phyloP scores from a whole-genome alignment of 2,113 vertebrate species.

The Dascyllus trimaculatus region DNA sequence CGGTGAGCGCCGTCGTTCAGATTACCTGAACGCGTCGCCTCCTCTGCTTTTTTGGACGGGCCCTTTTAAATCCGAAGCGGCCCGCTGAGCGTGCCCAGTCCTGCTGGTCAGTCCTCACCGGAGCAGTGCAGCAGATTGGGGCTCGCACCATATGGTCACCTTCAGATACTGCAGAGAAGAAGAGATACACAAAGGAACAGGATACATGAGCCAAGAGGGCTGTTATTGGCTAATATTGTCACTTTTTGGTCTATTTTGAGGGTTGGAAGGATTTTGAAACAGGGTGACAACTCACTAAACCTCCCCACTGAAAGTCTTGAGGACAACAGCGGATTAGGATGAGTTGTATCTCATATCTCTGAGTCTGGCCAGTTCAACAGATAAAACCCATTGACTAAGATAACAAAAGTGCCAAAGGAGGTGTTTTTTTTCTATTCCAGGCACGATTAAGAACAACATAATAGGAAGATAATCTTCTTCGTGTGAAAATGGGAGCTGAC shows the following conservation, averaged over 20 bases:
- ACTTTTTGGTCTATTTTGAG: slow-evolving; percentile 10
- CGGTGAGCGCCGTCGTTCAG: slow-evolving; percentile 6
- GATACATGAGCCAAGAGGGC: neutral
- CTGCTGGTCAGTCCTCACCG: slow-evolving; percentile 28
- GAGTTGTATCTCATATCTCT: neutral
- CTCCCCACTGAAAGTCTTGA: too few species aligned
- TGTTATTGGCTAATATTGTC: neutral
- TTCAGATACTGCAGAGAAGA: slow-evolving; percentile 37
- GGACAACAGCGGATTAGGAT: too few species aligned
- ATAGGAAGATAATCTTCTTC: too few species aligned
- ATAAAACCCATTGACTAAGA: neutral
- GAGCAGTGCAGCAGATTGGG: slow-evolving; percentile 31
- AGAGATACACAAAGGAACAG: neutral
- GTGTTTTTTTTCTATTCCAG: too few species aligned
- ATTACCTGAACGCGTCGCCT: slow-evolving; percentile 44
- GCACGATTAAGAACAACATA: too few species aligned
- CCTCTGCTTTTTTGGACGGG: slow-evolving; percentile 2
- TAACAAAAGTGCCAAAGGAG: neutral
- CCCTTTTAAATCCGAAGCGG: slow-evolving; percentile 24
- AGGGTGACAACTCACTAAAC: neutral
- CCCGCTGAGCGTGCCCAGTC: slow-evolving; percentile 44
- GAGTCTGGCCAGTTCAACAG: too few species aligned
- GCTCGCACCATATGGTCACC: slow-evolving; percentile 59
- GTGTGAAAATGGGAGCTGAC: too few species aligned
- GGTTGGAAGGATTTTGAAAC: neutral